Evolutionary conservation across 23 tunicate genomes (phyloP), one percentile per base, ranked within the genome.

Genomic region (Botrylloides violaceus): DNA sequence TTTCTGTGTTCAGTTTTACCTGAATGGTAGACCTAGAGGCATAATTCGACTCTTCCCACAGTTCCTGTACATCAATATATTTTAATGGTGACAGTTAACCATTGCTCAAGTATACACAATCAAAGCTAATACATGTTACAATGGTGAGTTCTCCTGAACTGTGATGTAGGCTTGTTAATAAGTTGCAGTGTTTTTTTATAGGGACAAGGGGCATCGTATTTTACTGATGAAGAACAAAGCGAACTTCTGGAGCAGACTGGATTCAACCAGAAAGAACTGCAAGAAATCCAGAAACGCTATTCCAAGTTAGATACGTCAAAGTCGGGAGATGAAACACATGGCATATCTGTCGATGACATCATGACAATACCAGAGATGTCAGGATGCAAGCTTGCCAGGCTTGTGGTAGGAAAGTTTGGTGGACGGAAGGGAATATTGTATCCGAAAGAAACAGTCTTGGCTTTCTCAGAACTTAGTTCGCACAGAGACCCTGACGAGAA

Each of bases 171-270:
- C 9, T 43, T 7, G 53, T 43, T 43, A 9, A 43, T 43, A 15
- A 43, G 12, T 15, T 15, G 9, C 15, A 7, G 9, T 43, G 15
- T 15, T 15, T 43, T 43, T 7, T 43, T 26, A 7, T 58, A 87
- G 95, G 95, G 95, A 22, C 95, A 87, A 80, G 82, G 82, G n/a
- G 79, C 84, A 2, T 87, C 95, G 6, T 87, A 87, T 29, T 87
- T 87, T 39, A 70, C 86, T 1, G 49, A 76, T 34, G 95, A 87
- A 63, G 95, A 87, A 76, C 86, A 80, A 48, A 29, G 65, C 4
- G 85, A 87, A 34, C 68, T 87, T 5, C 31, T 87, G 64, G 82
- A 61, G 25, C 70, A 80, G 53, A 80, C 79, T 34, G 71, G 72
- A 29, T 59, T 87, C 12, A 37, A 73, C 3, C 65, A 49, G 15